Evolutionary conservation across 2,888 invertebrate genomes (phyloP).

Genomic region (Lithophane ornitopus): DNA sequence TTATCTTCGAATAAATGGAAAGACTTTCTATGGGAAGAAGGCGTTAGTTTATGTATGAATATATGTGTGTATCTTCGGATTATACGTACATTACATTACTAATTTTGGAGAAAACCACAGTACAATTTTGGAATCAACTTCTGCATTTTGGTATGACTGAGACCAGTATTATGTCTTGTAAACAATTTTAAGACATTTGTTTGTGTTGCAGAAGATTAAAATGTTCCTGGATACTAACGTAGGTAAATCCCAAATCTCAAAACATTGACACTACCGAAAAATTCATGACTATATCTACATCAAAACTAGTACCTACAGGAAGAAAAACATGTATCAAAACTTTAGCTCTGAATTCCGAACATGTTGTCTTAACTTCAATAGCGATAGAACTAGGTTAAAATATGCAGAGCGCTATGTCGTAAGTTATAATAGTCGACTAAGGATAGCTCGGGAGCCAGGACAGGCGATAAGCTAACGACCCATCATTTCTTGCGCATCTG

Average conservation of each 20-base stretch:
- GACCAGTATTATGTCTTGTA: background rate
- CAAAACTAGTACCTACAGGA: background rate
- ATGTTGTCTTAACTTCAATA: slow-evolving; percentile 29
- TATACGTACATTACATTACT: background rate
- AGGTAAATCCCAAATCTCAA: too few relatives aligned
- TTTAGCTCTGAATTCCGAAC: slow-evolving; percentile 4
- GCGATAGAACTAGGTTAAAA: slow-evolving; percentile 36
- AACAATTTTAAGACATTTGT: background rate
- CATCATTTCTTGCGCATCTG: slow-evolving; percentile 41
- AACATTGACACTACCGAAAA: background rate
- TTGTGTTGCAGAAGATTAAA: background rate
- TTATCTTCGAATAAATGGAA: background rate
- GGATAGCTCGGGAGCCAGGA: slow-evolving; percentile 26
- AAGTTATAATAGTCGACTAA: slow-evolving; percentile 50
- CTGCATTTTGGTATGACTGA: background rate
- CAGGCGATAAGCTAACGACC: slow-evolving; percentile 55
- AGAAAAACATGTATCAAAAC: slow-evolving; percentile 17
- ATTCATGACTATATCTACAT: too few relatives aligned
- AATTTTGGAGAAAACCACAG: background rate
- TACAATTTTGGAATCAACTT: background rate
- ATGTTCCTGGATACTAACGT: background rate
- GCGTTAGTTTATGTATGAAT: too few relatives aligned
- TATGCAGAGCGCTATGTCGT: slow-evolving; percentile 36
- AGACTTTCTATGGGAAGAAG: too few relatives aligned
- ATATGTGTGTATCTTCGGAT: background rate